Evolutionary conservation across 92 coral and sea anemone species (phyloP).

Genomic region (Meandrina meandrites): DNA sequence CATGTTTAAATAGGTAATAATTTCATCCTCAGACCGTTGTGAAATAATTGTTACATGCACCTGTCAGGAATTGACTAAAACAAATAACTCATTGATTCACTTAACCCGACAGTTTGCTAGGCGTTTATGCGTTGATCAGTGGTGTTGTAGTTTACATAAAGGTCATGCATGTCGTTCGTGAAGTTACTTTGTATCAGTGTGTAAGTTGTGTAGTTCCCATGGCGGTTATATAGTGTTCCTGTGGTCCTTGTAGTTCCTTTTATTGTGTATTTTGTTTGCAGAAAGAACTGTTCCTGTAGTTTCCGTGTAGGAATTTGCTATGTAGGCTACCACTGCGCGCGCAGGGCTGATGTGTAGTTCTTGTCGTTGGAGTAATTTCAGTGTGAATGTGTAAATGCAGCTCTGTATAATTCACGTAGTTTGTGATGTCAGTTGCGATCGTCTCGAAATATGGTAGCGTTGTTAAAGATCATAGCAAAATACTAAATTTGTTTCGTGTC

Average conservation of each 20-base stretch:
- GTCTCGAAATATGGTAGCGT: background rate
- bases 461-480: background rate
- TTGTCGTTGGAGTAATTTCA: too few relatives aligned
- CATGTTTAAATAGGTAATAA: background rate
- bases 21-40: background rate
- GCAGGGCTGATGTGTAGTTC: too few relatives aligned
- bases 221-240: background rate
- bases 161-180: background rate
- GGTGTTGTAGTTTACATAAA: background rate
- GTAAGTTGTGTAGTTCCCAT: background rate
- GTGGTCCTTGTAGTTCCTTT: background rate
- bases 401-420: background rate
- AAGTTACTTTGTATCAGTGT: background rate
- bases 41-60: too few relatives aligned
- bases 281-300: too few relatives aligned
- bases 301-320: too few relatives aligned
- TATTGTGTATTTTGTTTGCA: background rate
- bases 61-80: too few relatives aligned
- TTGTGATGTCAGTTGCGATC: background rate
- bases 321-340: too few relatives aligned
- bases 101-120: too few relatives aligned
- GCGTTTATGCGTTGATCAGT: background rate
- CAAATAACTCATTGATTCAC: too few relatives aligned
- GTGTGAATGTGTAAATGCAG: background rate
- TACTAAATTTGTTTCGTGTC: background rate